phyloP scores from a whole-genome alignment of 2,113 vertebrate species.

The Vidua macroura region DNA sequence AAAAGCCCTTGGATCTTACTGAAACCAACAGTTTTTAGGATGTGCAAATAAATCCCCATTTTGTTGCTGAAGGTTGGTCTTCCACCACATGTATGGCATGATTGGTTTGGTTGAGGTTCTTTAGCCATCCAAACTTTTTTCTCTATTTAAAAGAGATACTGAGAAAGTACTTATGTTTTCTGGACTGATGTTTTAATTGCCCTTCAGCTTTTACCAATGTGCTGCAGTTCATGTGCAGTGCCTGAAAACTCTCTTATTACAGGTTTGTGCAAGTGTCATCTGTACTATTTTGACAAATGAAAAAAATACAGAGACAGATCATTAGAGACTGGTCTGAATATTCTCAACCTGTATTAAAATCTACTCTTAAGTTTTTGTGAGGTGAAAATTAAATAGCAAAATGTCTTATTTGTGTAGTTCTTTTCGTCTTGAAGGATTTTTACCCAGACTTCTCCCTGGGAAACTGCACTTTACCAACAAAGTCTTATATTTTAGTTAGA shows the following conservation, averaged over 20 bases:
- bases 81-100: neutral
- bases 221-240: neutral
- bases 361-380: neutral
- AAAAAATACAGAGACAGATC: neutral
- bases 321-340: neutral
- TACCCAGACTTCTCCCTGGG: neutral
- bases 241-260: neutral
- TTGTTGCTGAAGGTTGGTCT: neutral
- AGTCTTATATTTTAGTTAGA: neutral
- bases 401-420: neutral
- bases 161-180: neutral
- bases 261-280: neutral
- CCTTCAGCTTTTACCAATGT: neutral
- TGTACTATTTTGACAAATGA: neutral
- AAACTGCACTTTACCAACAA: neutral
- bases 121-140: neutral
- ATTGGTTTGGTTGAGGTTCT: neutral
- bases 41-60: neutral
- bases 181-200: neutral
- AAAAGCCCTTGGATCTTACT: neutral
- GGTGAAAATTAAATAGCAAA: neutral
- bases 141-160: neutral
- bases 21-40: neutral
- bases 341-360: neutral
- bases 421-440: neutral